Conservation (phyloP, 1,140 invertebrate genomes). For the Planococcus citri region DNA sequence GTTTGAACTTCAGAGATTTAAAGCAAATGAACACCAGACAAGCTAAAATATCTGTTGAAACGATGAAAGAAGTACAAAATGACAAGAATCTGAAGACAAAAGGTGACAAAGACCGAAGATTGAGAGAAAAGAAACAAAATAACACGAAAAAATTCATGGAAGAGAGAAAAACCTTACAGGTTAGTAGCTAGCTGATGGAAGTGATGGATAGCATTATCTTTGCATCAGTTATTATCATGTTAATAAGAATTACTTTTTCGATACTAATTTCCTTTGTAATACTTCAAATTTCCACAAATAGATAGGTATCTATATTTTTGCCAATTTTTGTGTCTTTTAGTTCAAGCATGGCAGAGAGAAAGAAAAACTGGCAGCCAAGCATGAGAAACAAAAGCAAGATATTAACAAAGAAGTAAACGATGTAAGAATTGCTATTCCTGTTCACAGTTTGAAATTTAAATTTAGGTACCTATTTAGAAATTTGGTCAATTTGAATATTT, state of each 20-base stretch:
- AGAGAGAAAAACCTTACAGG: constrained; percentile 63
- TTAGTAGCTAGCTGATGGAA: constrained; percentile 27
- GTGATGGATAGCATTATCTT: neutral
- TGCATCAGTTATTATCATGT: too few species aligned
- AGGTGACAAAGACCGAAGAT: constrained; percentile 84
- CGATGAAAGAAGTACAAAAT: constrained; percentile 83
- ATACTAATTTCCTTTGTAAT: neutral
- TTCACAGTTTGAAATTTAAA: neutral
- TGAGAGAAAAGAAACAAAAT: constrained; percentile 94
- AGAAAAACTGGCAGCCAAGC: constrained; percentile 81
- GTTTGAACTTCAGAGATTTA: constrained; percentile 51
- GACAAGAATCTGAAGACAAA: constrained; percentile 96
- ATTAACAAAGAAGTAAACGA: constrained; percentile 81
- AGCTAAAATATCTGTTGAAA: constrained; percentile 92
- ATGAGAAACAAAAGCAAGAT: constrained; percentile 84
- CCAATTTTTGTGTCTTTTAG: constrained; percentile 31
- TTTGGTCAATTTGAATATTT: neutral
- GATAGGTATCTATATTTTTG: constrained; percentile 14
- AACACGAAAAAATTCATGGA: constrained; percentile 99
- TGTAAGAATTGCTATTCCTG: constrained; percentile 42
- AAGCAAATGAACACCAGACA: constrained; percentile 94
- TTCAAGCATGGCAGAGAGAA: constrained; percentile 87
- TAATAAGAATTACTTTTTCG: neutral
- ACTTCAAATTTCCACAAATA: neutral
- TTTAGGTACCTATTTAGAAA: neutral